Evolutionary conservation across 2,113 vertebrate species (phyloP).

Genomic region (Dascyllus trimaculatus): DNA sequence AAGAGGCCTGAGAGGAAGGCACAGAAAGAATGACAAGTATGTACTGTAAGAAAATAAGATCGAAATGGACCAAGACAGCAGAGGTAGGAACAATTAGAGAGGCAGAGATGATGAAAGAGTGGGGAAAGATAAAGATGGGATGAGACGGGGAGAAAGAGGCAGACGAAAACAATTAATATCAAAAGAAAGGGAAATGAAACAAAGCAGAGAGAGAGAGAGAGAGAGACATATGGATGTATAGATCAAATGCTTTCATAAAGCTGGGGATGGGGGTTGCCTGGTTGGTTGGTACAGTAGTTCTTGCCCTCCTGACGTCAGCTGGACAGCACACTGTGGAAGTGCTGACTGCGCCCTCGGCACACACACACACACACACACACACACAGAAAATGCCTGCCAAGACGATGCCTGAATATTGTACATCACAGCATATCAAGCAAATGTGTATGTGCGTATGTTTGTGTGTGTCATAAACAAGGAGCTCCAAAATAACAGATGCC

Average conservation of each 20-base stretch:
- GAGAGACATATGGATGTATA: slow-evolving; percentile 38
- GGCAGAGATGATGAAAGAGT: slow-evolving; percentile 25
- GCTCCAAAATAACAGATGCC: slow-evolving; percentile 55
- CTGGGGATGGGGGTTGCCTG: slow-evolving; percentile 55
- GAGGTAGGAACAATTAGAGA: slow-evolving; percentile 15
- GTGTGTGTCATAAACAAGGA: slow-evolving; percentile 31
- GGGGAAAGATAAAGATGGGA: slow-evolving; percentile 9
- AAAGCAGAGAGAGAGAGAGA: slow-evolving; percentile 12
- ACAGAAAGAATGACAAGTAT: slow-evolving; percentile 44
- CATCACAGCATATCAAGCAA: slow-evolving; percentile 70
- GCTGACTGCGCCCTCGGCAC: slow-evolving; percentile 68
- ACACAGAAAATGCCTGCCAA: slow-evolving; percentile 68
- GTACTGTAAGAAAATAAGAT: slow-evolving; percentile 20
- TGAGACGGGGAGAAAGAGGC: slow-evolving; percentile 11
- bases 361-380: slow-evolving; percentile 40
- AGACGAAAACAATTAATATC: slow-evolving; percentile 23
- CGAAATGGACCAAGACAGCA: slow-evolving; percentile 8
- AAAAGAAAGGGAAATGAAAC: slow-evolving; percentile 20
- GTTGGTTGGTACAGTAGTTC: slow-evolving; percentile 55
- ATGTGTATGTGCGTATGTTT: slow-evolving; percentile 28
- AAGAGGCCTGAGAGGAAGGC: slow-evolving; percentile 57
- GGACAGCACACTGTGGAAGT: slow-evolving; percentile 68
- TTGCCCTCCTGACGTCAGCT: slow-evolving; percentile 76
- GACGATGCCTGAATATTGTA: slow-evolving; percentile 71
- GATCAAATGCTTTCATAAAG: slow-evolving; percentile 34